Base-by-base conservation (phyloP, 2,113 vertebrate genomes). In the Indicator maculatus region DNA sequence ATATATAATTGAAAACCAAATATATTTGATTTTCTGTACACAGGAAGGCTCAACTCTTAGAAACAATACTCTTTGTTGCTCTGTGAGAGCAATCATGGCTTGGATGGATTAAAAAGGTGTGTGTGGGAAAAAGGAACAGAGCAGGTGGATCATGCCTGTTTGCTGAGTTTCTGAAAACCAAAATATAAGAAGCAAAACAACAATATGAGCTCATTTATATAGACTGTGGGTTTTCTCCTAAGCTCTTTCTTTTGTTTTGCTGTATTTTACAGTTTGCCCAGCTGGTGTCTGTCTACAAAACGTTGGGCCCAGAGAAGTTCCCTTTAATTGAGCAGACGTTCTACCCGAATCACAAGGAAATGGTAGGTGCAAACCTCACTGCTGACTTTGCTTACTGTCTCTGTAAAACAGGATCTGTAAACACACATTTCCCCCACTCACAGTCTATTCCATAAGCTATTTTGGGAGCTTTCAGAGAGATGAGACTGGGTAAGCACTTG, bases 291-390 rank as follows among this genome's bases (percentile, higher is more conserved):
- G 98, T 98, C 96, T 98, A 98, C 97, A 99, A 98, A 98, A 97
- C 92, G 39, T 50, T 99, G 95, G 99, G 99, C 93, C 96, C 98
- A 11, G 99, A 99, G 66, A 99, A 98, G 95, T 99, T 99, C 75
- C 99, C 99, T 47, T 98, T 99, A 24, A 99, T 99, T 73, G 99
- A 99, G 86, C 99, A 99, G 93, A 99, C 98, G 0, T 99, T 99
- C 97, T 99, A 99, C 93, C 99, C 99, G 28, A 99, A 99, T 97
- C 99, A 99, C 96, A 99, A 97, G 97, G 99, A 99, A 98, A 99
- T 99, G 99, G 99, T 99, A 98, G 61, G 98, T 97, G 77, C 53
- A 31, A 81, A 16, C 6, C 59, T 47, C 33, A 28, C 5, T 23
- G 30, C 50, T 63, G 4, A 55, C 30, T 38, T 24, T 24, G 18